Base-by-base conservation (phyloP, 2,888 invertebrate species). In the Eilema depressum region DNA sequence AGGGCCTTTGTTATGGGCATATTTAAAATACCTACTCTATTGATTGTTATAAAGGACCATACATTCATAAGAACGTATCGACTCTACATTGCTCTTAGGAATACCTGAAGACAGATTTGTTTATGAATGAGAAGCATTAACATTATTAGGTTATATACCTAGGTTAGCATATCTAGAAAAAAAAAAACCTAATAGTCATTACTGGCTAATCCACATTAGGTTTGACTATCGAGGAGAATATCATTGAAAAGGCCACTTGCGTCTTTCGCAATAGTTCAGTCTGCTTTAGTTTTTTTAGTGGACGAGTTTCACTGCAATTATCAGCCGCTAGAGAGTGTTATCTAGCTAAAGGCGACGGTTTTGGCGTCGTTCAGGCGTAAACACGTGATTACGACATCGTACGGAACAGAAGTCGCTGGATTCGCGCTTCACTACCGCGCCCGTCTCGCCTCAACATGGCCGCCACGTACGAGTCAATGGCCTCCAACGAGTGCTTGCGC, bases 401-500 rank as follows among this genome's bases (percentile, higher is more conserved):
- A 89, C 89, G 86, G 90, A 90, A 91, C 89, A 90, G 92, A 89
- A 91, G 91, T 87, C 85, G 85, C 79, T 90, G 88, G 90, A 93
- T 93, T 93, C 89, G 93, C 94, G 94, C 91, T 92, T 91, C 85
- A 92, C 86, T 91, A 89, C 91, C 85, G 88, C 88, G 83, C 81
- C 86, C 82, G 86, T 78, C 80, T 82, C 84, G 80, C 85, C 80
- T 77, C 89, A 91, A 90, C 85, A 91, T 91, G 92, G 91, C 93
- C 85, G 90, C 90, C 89, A 83, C 87, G 83, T 85, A 85, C 86
- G 91, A 93, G 95, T 95, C 95, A 95, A 94, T 86, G 95, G 94
- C 95, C 95, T 95, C 95, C 92, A 91, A 85, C 86, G 81, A 88
- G 88, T 90, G 92, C 93, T 95, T 95, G 95, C 95, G 94, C 95